Percentiles rank a stretch among this genome's conserved stretches.
These are phyloP conservation scores for Calameuta filiformis DNA, from an alignment of 2,888 invertebrate genomes.

Conservation along the genomic window DNA sequence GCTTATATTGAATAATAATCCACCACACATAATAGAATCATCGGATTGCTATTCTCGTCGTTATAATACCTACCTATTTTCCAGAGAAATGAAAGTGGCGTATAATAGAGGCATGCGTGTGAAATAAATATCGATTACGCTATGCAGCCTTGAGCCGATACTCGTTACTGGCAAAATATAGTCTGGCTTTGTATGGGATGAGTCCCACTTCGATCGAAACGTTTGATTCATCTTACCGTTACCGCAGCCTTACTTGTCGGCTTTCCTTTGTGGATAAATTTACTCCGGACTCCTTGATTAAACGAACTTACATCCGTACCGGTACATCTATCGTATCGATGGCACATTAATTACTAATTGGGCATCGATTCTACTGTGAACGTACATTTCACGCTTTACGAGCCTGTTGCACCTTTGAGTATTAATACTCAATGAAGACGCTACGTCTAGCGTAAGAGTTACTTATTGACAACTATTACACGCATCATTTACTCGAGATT, in stretches of 20 bases:
- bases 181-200: not conserved
- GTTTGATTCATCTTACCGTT: not conserved
- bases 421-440: slow-evolving; percentile 49
- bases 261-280: not conserved
- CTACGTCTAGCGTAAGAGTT: slow-evolving; percentile 34
- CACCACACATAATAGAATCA: not conserved
- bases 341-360: not conserved
- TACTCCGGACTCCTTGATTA: not conserved
- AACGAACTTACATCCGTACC: not conserved
- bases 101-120: not conserved
- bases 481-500: slow-evolving; percentile 59
- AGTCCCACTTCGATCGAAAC: not conserved
- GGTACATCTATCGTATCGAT: not conserved
- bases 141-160: not conserved
- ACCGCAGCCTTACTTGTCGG: not conserved
- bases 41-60: not conserved
- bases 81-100: not conserved
- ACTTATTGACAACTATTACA: slow-evolving; percentile 62
- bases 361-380: not conserved
- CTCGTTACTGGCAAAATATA: not conserved
- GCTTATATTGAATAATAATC: not conserved
- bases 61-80: not conserved
- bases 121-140: not conserved
- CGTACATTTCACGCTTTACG: not conserved
- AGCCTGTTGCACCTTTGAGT: slow-evolving; percentile 2